A percentile compares a stretch with the other conserved stretches of the same genome.
Evolutionary conservation across 1,140 invertebrate genomes (phyloP).

Genomic region (Lepidurus couesii): DNA sequence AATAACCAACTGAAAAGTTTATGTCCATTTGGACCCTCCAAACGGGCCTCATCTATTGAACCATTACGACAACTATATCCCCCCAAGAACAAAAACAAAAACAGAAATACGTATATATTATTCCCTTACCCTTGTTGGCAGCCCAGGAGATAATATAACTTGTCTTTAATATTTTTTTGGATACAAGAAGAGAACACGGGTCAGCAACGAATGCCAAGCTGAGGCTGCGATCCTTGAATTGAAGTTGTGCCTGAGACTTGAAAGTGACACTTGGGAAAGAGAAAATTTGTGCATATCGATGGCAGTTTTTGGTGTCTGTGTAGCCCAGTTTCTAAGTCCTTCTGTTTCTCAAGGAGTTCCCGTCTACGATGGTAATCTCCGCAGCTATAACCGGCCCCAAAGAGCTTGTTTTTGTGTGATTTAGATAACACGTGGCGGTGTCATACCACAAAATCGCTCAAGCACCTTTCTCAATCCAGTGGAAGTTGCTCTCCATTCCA

Average conservation of each 20-base stretch:
- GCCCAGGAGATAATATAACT: background rate
- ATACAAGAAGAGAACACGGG: background rate
- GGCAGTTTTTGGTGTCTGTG: background rate
- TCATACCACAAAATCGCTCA: conserved; percentile 6
- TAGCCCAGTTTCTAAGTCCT: background rate
- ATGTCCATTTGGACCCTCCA: background rate
- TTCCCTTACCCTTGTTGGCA: background rate
- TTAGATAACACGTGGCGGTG: background rate
- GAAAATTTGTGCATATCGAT: conserved; percentile 4
- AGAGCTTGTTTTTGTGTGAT: background rate
- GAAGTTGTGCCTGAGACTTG: background rate
- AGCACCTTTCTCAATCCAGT: background rate
- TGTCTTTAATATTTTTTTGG: background rate
- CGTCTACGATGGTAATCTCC: conserved; percentile 10
- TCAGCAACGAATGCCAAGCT: background rate
- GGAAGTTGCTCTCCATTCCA: conserved; percentile 6
- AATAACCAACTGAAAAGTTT: background rate
- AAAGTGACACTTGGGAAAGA: background rate
- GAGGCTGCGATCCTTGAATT: background rate
- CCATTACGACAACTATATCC: background rate
- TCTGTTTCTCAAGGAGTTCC: background rate
- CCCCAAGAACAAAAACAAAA: background rate
- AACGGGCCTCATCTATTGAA: background rate
- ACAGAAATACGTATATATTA: background rate
- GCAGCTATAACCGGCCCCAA: background rate